Conservation (phyloP, 2,113 vertebrate species). For the Scophthalmus maximus region DNA sequence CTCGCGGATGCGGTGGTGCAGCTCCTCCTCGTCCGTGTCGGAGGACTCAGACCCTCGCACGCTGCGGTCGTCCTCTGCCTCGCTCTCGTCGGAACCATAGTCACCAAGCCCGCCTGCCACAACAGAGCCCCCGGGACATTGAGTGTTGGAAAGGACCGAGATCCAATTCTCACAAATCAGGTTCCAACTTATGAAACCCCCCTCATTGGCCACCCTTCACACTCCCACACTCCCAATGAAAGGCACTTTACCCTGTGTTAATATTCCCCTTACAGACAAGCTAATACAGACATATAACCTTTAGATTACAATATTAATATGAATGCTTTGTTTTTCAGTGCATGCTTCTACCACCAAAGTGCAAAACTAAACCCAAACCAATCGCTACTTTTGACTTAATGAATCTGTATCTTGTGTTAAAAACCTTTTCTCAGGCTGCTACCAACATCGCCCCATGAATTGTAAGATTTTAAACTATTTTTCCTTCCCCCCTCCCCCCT, state of each 20-base stretch:
- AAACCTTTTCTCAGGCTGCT: slow-evolving; percentile 21
- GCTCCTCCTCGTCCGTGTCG: slow-evolving; percentile 97
- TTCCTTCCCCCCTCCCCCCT: slow-evolving; percentile 62
- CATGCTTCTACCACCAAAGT: slow-evolving; percentile 73
- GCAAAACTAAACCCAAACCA: slow-evolving; percentile 33
- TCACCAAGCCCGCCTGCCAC: slow-evolving; percentile 98
- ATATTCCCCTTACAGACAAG: slow-evolving; percentile 4
- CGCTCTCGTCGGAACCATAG: slow-evolving; percentile 98
- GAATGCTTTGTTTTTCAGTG: slow-evolving; percentile 32
- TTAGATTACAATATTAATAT: not conserved
- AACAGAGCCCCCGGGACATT: slow-evolving; percentile 87
- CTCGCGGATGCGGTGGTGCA: slow-evolving; percentile 95
- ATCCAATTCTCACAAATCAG: slow-evolving; percentile 49
- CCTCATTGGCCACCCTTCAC: slow-evolving; percentile 34
- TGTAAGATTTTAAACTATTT: slow-evolving; percentile 1
- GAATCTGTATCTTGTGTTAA: not conserved
- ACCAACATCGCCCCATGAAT: slow-evolving; percentile 10
- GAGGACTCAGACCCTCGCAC: slow-evolving; percentile 94
- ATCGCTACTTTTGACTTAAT: slow-evolving; percentile 20
- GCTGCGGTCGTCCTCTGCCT: slow-evolving; percentile 91
- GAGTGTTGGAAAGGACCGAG: slow-evolving; percentile 52
- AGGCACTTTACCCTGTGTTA: slow-evolving; percentile 29
- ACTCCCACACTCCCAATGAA: slow-evolving; percentile 17
- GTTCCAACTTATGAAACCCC: slow-evolving; percentile 44
- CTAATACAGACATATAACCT: slow-evolving; percentile 9